These are phyloP conservation scores for Ernsta delagoae DNA, from an alignment of 2,888 invertebrate genomes.

Conservation along the genomic window DNA sequence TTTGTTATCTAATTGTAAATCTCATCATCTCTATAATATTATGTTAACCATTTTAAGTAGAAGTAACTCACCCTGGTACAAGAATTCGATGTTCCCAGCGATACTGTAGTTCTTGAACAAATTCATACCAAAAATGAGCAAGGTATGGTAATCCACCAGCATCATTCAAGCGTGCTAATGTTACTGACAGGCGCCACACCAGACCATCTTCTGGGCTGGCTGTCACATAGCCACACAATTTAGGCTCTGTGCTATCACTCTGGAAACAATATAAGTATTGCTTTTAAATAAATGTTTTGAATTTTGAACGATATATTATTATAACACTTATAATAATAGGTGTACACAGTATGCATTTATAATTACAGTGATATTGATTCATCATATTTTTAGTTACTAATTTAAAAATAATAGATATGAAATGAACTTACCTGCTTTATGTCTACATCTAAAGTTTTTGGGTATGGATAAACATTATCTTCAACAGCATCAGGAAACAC, in stretches of 20 bases:
- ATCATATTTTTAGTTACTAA: too few species aligned
- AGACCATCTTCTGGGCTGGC: slow-evolving; percentile 92
- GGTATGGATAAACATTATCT: slow-evolving; percentile 83
- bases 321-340: too few species aligned
- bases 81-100: slow-evolving; percentile 93
- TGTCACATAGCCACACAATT: slow-evolving; percentile 86
- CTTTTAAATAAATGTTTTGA: background rate
- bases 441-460: slow-evolving; percentile 73
- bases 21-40: too few species aligned
- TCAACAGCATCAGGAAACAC: slow-evolving; percentile 95
- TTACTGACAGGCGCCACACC: slow-evolving; percentile 91
- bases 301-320: too few species aligned
- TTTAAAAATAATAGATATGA: background rate
- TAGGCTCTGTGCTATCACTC: slow-evolving; percentile 70
- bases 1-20: too few species aligned
- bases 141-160: slow-evolving; percentile 91
- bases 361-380: too few species aligned
- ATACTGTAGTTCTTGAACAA: slow-evolving; percentile 94
- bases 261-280: slow-evolving; percentile 53
- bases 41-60: too few species aligned
- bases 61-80: slow-evolving; percentile 92
- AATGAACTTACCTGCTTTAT: slow-evolving; percentile 64
- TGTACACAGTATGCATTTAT: too few species aligned
- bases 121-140: slow-evolving; percentile 97
- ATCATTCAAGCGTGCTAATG: slow-evolving; percentile 89